A percentile compares a stretch with the other conserved stretches of the same genome.
Evolutionary conservation across 2,888 invertebrate genomes (phyloP).

Genomic region (Nymphalis urticae): DNA sequence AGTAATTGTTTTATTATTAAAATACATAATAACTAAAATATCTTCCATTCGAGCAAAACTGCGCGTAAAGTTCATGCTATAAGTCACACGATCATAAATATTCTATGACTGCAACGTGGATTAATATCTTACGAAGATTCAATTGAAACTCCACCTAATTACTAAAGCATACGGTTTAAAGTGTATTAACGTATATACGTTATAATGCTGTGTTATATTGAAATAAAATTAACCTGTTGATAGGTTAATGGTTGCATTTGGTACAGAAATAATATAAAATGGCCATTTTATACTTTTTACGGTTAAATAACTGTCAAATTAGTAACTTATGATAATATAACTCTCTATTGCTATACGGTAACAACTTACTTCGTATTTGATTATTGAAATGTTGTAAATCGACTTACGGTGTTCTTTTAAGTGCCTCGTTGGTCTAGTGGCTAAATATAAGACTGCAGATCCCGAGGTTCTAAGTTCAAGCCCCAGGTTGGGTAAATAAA

Average conservation of each 20-base stretch:
- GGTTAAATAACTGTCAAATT: background rate
- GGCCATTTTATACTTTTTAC: constrained; percentile 10
- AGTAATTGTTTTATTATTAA: no score
- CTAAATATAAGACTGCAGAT: no score
- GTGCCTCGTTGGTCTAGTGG: no score
- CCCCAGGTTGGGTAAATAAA: no score
- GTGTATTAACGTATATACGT: background rate
- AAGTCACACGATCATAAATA: constrained; percentile 12
- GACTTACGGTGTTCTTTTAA: no score
- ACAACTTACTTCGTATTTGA: no score
- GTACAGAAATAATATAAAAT: constrained; percentile 18
- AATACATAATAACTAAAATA: no score
- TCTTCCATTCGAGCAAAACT: background rate
- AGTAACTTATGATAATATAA: background rate
- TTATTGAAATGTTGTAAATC: no score
- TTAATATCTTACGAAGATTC: background rate
- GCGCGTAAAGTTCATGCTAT: background rate
- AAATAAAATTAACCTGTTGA: constrained; percentile 24
- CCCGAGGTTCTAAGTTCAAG: no score
- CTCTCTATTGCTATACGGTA: no score
- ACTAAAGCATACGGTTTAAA: background rate
- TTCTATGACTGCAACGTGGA: constrained; percentile 4
- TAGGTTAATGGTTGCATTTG: constrained; percentile 27
- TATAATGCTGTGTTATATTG: constrained; percentile 1
- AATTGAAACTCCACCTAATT: background rate